Evolutionary conservation across 2,113 vertebrate genomes (phyloP), one percentile per base, ranked within the genome.

Genomic region (Petromus typicus): DNA sequence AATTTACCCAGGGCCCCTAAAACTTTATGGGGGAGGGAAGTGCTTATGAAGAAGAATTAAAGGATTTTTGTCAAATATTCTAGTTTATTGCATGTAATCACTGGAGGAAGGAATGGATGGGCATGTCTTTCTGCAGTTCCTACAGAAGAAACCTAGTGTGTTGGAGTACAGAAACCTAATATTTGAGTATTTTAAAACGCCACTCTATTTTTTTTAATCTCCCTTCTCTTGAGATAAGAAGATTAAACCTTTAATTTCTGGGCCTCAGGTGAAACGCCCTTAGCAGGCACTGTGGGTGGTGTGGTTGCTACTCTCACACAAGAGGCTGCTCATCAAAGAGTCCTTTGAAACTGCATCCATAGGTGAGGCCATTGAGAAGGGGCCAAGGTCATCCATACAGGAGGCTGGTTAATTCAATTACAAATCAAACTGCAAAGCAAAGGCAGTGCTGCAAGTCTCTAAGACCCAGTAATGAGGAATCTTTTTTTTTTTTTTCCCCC

Each of bases 201-300:
- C 13, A 81, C 18, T 61, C 83, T 79, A 56, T 80, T 93, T 94
- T 81, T 73, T 45, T 90, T 12, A 79, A 76, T 87, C 59, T 84
- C 25, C 22, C 63, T 90, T 75, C 90, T 85, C 37, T 71, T 71
- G 34, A 85, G 81, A 37, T n/a, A 81, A 92, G n/a, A 89, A 85
- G 71, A 82, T 90, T 89, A 90, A 89, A 91, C 89, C 17, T 32
- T 89, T 89, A 56, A 80, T 90, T 83, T 95, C 56, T 90, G 34
- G 32, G 54, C 57, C 92, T 94, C 23, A 25, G 37, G 48, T 91
- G 79, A 91, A 93, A 91, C 6, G 73, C 12, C 37, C 48, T 75
- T 86, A 95, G 82, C 17, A 81, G 64, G 78, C 45, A 37, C 81
- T 88, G 23, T 66, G 64, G 14, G 7, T 23, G 16, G 34, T 43